phyloP scores from a whole-genome alignment of 1,140 invertebrate genomes.

The Hirudo medicinalis region DNA sequence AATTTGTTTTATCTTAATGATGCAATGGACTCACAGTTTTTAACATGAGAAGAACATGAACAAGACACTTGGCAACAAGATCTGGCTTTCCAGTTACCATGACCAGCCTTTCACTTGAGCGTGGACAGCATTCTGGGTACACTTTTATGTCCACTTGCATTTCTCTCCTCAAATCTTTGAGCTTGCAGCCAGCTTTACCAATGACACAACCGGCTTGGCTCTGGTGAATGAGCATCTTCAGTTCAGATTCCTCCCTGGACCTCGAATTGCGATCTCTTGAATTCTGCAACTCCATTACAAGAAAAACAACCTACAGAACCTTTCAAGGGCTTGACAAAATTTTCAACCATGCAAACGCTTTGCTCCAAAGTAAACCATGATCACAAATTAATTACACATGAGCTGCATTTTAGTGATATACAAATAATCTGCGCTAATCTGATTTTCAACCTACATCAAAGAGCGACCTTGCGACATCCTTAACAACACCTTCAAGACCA shows the following conservation, averaged over 20 bases:
- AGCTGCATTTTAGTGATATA: no score
- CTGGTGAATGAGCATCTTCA: constrained; percentile 88
- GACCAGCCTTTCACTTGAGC: constrained; percentile 85
- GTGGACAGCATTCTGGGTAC: constrained; percentile 81
- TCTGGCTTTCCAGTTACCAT: constrained; percentile 69
- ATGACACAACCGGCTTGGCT: constrained; percentile 95
- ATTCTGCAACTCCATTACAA: constrained; percentile 4
- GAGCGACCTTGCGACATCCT: not conserved
- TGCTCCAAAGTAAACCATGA: not conserved
- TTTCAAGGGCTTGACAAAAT: not conserved
- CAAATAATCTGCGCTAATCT: not conserved
- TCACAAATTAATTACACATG: not conserved
- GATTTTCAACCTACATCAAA: not conserved
- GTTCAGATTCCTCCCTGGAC: not conserved
- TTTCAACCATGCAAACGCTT: not conserved
- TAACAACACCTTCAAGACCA: not conserved
- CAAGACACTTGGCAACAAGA: constrained; percentile 48
- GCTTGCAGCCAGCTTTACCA: constrained; percentile 84
- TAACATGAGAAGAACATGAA: constrained; percentile 18
- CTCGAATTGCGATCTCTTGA: not conserved
- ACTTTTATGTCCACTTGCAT: constrained; percentile 89
- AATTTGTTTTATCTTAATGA: no score
- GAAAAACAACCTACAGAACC: not conserved
- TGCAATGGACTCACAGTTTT: constrained; percentile 18
- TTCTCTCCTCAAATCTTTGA: constrained; percentile 92